phyloP scores from a whole-genome alignment of 2,113 vertebrate species.

The Oophaga pumilio region DNA sequence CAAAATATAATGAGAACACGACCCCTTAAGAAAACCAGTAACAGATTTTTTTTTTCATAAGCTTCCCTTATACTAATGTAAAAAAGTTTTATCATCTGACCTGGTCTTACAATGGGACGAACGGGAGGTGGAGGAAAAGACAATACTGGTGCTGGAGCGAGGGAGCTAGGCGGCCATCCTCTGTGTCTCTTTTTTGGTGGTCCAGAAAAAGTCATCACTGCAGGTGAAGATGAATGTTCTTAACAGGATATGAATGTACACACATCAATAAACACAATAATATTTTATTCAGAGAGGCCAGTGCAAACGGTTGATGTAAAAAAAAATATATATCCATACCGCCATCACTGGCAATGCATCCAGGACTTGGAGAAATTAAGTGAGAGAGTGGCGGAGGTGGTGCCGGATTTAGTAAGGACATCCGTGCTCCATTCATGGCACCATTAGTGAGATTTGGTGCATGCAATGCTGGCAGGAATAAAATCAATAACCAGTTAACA shows the following conservation, averaged over 20 bases:
- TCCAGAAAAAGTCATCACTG: constrained; percentile 84
- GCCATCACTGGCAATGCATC: constrained; percentile 78
- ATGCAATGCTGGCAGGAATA: constrained; percentile 71
- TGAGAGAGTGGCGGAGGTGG: constrained; percentile 76
- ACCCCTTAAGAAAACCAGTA: neutral
- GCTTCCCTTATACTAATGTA: no score
- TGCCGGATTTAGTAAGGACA: constrained; percentile 75
- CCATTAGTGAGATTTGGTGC: constrained; percentile 78
- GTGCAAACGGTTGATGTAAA: neutral
- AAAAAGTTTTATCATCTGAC: constrained; percentile 62
- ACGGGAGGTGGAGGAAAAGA: constrained; percentile 82
- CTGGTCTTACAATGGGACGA: constrained; percentile 79
- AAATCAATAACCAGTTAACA: neutral
- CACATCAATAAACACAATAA: neutral
- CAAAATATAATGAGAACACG: neutral
- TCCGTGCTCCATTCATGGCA: constrained; percentile 75
- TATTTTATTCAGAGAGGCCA: neutral
- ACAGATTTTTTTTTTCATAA: no score
- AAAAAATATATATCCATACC: constrained; percentile 66
- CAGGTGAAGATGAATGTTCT: constrained; percentile 63
- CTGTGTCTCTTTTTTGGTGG: constrained; percentile 97
- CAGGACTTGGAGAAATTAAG: constrained; percentile 72
- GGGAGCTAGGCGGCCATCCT: constrained; percentile 88
- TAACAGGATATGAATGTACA: neutral
- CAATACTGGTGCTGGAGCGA: constrained; percentile 76